These are phyloP conservation scores for Calliphora vomitoria DNA, from an alignment of 2,888 invertebrate species.

Conservation along the genomic window DNA sequence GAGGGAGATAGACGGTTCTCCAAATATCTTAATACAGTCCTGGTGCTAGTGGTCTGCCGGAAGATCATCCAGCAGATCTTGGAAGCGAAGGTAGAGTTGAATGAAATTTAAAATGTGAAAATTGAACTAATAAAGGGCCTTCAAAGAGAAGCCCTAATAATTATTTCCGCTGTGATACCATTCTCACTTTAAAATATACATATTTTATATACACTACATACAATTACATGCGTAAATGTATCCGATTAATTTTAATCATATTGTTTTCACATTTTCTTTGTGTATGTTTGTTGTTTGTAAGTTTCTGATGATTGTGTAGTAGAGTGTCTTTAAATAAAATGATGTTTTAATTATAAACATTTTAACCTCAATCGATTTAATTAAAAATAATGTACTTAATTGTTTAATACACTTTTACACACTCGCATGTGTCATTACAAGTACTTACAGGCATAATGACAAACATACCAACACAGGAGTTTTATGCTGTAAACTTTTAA, in stretches of 20 bases:
- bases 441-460: neutral
- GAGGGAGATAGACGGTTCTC: too few species aligned
- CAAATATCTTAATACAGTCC: too few species aligned
- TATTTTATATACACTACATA: neutral
- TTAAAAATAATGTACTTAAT: constrained; percentile 57
- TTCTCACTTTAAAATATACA: too few species aligned
- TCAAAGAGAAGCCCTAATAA: too few species aligned
- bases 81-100: too few species aligned
- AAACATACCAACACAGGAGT: neutral
- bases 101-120: too few species aligned
- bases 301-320: neutral
- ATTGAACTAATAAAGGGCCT: too few species aligned
- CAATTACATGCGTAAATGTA: neutral
- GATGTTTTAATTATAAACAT: constrained; percentile 51
- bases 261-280: neutral
- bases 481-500: neutral
- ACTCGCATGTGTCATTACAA: neutral
- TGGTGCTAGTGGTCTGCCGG: too few species aligned
- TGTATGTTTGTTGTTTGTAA: constrained; percentile 1
- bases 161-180: too few species aligned
- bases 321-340: constrained; percentile 10
- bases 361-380: constrained; percentile 58
- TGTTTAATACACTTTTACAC: constrained; percentile 25
- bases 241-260: neutral
- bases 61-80: too few species aligned